phyloP scores from a whole-genome alignment of 2,888 invertebrate genomes.

The Andrena hattorfiana region DNA sequence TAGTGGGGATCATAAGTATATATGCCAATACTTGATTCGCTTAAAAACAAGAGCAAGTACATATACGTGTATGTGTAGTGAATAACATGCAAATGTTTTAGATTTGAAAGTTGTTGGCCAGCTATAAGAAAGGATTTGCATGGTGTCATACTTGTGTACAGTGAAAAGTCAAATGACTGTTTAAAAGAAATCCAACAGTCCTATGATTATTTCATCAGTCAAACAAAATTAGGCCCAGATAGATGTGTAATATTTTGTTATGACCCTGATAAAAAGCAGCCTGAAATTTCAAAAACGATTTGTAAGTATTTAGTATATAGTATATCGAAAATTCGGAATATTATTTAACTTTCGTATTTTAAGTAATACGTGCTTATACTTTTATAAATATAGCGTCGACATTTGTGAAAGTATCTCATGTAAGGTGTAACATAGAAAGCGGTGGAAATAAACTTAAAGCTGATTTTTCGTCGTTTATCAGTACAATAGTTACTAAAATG shows the following conservation, averaged over 20 bases:
- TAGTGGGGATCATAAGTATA: slow-evolving; percentile 91
- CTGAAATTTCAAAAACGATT: slow-evolving; percentile 85
- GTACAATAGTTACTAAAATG: slow-evolving; percentile 75
- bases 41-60: too few species aligned
- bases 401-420: slow-evolving; percentile 88
- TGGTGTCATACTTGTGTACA: slow-evolving; percentile 91
- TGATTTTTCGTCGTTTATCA: slow-evolving; percentile 85
- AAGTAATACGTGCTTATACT: slow-evolving; percentile 21
- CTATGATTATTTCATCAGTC: slow-evolving; percentile 90
- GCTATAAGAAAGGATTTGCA: slow-evolving; percentile 89
- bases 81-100: slow-evolving; percentile 78
- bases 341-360: slow-evolving; percentile 36
- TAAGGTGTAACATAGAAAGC: slow-evolving; percentile 87
- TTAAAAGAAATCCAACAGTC: slow-evolving; percentile 88
- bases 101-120: slow-evolving; percentile 92
- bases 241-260: slow-evolving; percentile 89
- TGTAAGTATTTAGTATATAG: slow-evolving; percentile 84
- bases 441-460: slow-evolving; percentile 87
- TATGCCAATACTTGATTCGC: neutral
- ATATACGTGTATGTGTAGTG: neutral
- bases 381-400: slow-evolving; percentile 86
- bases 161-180: slow-evolving; percentile 86
- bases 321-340: neutral
- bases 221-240: slow-evolving; percentile 88
- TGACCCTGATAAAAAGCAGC: slow-evolving; percentile 85